Evolutionary conservation across 2,797 vertebrate genomes (phyloP), one percentile per base, ranked within the genome.

Genomic region (Lithobates pipiens): DNA sequence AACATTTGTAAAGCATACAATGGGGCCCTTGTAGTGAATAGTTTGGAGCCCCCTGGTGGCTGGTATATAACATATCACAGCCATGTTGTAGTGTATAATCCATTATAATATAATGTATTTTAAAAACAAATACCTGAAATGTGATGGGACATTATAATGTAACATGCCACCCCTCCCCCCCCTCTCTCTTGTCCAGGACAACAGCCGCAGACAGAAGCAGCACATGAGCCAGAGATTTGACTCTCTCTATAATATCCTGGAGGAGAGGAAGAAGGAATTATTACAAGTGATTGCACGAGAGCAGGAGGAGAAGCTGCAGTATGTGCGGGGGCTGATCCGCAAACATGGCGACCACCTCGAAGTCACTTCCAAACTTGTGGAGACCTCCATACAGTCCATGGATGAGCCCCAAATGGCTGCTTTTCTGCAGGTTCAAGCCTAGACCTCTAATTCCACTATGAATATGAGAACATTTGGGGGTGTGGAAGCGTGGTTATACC

Each of bases 401-500:
- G 97, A 97, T 78, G 96, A 98, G 91, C 95, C 95, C 0, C 96
- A 97, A 90, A 95, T 97, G 96, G 92, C 96, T 0, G 21, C 94
- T 32, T 98, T 97, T 72, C 92, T 99, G 79, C 96, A 98, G 96
- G 96, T 95, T 46, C 18, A 2, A 23, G 18, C 4, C 46, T 50
- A 46, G 10, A 39, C 36, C 39, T 13, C 5, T 0, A 16, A 54
- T 18, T 54, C 16, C 16, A 15, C 16, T 18, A 54, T 50, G 13
- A 50, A 0, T 50, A 50, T 2, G 46, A 15, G 15, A 5, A 18
- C 15, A 16, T 46, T 46, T 2, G 1, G 10, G 44, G 44, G 11
- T 11, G 44, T 50, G 15, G 15, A 16, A 46, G 15, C 9, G 44
- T 46, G 44, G 10, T 2, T 3, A 46, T 54, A 13, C 50, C 15